phyloP scores from a whole-genome alignment of 2,113 vertebrate species.

The Dryoscopus gambensis region DNA sequence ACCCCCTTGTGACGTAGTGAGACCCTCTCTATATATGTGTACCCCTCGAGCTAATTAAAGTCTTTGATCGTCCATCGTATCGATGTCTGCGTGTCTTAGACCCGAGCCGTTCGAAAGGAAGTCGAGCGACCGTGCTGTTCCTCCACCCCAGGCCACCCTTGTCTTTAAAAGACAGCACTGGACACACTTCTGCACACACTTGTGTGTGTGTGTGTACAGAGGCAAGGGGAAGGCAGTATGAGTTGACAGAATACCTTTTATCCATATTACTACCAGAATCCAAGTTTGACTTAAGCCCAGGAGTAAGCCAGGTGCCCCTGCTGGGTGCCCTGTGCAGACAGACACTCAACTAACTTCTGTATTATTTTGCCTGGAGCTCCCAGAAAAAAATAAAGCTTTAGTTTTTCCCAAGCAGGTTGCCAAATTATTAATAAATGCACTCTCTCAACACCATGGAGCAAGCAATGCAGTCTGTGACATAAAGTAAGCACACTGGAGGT shows the following conservation, averaged over 20 bases:
- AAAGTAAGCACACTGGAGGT: background rate
- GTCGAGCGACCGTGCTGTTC: no score
- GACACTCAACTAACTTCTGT: background rate
- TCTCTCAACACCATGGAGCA: background rate
- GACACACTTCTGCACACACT: background rate
- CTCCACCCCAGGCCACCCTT: no score
- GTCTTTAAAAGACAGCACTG: no score
- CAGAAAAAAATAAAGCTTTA: background rate
- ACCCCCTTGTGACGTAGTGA: no score
- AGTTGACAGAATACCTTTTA: background rate
- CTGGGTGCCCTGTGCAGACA: background rate
- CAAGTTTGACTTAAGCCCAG: background rate
- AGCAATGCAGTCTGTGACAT: background rate
- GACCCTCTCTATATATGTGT: no score
- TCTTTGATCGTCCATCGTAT: no score
- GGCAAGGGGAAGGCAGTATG: background rate
- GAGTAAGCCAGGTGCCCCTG: background rate
- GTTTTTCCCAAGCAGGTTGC: slow-evolving; percentile 1
- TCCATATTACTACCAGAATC: background rate
- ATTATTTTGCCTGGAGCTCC: background rate
- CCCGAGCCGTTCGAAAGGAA: no score
- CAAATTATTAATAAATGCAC: background rate
- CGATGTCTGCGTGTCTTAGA: no score
- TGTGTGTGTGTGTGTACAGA: background rate
- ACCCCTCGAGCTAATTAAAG: no score